Percentiles rank a stretch among this genome's conserved stretches.
Evolutionary conservation across 2,113 vertebrate species (phyloP).

Genomic region (Pyrgilauda ruficollis): DNA sequence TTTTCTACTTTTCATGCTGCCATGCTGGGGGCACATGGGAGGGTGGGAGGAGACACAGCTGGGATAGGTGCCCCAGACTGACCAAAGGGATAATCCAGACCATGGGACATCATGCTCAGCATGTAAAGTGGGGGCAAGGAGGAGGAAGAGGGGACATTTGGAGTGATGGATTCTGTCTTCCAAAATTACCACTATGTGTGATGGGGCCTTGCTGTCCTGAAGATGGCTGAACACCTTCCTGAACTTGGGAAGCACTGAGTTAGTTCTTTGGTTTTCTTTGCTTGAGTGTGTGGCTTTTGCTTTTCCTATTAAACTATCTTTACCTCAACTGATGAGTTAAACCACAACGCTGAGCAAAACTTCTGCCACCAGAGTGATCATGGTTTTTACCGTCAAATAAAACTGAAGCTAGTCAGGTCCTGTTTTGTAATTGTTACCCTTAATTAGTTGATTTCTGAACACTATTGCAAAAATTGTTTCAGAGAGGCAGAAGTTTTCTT

Average conservation of each 20-base stretch:
- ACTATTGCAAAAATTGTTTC: neutral
- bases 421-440: neutral
- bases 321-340: neutral
- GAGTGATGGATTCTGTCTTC: neutral
- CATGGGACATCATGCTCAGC: neutral
- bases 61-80: neutral
- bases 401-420: neutral
- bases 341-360: neutral
- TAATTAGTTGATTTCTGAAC: neutral
- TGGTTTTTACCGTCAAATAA: neutral
- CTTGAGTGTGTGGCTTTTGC: neutral
- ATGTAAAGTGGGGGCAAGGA: neutral
- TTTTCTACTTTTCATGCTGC: neutral
- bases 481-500: neutral
- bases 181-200: neutral
- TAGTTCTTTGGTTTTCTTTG: neutral
- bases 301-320: neutral
- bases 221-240: neutral
- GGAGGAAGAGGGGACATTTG: neutral
- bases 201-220: neutral
- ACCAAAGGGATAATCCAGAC: neutral
- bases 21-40: accelerated
- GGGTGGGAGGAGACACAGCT: neutral
- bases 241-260: neutral
- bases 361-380: neutral